Evolutionary conservation across 2,797 vertebrate species (phyloP).

Genomic region (Botia almorhae): DNA sequence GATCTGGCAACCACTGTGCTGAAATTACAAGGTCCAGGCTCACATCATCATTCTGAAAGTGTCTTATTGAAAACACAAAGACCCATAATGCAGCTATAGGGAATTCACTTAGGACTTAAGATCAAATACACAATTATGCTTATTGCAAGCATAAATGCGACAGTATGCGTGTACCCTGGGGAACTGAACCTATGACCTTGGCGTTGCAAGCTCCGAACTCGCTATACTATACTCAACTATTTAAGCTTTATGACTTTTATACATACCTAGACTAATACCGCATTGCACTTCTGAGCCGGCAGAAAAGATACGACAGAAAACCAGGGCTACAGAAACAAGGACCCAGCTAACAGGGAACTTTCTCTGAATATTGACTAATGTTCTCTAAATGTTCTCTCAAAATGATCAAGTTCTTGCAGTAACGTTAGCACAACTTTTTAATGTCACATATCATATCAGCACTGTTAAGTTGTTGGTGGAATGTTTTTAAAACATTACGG

Average conservation of each 20-base stretch:
- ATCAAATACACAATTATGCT: neutral
- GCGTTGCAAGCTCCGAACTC: neutral
- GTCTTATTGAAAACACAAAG: slow-evolving; percentile 9
- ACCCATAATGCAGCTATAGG: neutral
- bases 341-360: too few relatives aligned
- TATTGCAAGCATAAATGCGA: neutral
- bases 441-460: too few relatives aligned
- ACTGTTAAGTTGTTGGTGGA: too few relatives aligned
- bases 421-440: too few relatives aligned
- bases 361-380: too few relatives aligned
- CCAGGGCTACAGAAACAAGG: too few relatives aligned
- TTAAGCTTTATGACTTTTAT: neutral
- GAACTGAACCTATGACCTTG: neutral
- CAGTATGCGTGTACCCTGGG: neutral
- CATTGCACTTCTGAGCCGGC: too few relatives aligned
- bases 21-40: neutral
- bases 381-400: too few relatives aligned
- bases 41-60: neutral
- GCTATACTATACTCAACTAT: neutral
- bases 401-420: too few relatives aligned
- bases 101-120: neutral
- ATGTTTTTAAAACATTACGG: too few relatives aligned
- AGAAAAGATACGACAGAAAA: too few relatives aligned
- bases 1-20: slow-evolving; percentile 26
- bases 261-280: neutral